Conservation (phyloP, 2,888 invertebrate genomes). For the Linnaemya tessellans region DNA sequence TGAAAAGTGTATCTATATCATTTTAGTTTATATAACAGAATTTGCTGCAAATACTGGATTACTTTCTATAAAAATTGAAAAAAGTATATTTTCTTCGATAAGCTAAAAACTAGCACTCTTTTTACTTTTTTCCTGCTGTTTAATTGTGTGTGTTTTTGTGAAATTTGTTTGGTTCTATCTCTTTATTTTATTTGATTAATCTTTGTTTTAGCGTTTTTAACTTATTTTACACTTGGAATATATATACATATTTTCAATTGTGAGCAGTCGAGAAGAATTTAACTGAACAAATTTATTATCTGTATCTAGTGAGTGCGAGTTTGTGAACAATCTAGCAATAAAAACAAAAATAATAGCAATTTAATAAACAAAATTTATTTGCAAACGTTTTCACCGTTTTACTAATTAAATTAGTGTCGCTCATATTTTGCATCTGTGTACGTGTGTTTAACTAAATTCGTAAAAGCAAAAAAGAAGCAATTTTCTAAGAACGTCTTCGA, state of each 20-base stretch:
- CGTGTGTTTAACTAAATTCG: slow-evolving; percentile 37
- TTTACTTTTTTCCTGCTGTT: slow-evolving; percentile 52
- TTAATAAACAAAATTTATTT: slow-evolving; percentile 43
- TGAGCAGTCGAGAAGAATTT: slow-evolving; percentile 2
- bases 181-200: slow-evolving; percentile 7
- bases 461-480: neutral
- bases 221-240: neutral
- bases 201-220: slow-evolving; percentile 17
- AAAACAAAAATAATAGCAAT: neutral
- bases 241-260: slow-evolving; percentile 4
- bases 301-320: slow-evolving; percentile 12
- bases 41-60: slow-evolving; percentile 36
- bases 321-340: neutral
- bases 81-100: slow-evolving; percentile 58
- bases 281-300: neutral
- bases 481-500: slow-evolving; percentile 31
- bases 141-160: slow-evolving; percentile 26
- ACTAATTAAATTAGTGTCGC: slow-evolving; percentile 69
- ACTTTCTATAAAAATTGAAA: slow-evolving; percentile 57
- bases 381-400: slow-evolving; percentile 6
- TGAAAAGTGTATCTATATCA: slow-evolving; percentile 35
- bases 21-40: slow-evolving; percentile 51
- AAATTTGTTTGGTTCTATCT: slow-evolving; percentile 29
- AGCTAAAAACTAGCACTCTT: slow-evolving; percentile 65
- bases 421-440: slow-evolving; percentile 18